Evolutionary conservation across 2,888 invertebrate genomes (phyloP), one percentile per base, ranked within the genome.

Genomic region (Drosophila tripunctata): DNA sequence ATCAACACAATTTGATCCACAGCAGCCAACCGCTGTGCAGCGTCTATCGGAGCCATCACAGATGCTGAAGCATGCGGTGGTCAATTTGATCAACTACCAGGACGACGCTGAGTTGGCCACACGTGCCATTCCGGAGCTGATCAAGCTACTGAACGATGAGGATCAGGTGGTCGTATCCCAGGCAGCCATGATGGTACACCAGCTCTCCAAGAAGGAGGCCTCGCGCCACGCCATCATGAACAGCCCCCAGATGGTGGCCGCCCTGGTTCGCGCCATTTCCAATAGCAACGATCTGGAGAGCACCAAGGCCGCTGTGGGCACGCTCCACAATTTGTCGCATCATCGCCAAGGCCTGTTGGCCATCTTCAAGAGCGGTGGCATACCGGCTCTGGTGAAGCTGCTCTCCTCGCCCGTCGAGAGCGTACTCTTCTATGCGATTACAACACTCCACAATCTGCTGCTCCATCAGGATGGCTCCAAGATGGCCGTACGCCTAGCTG

Each of bases 111-210:
- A 99, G 92, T 93, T 98, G 83, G 98, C 98, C 35, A 98, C 98
- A 33, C 94, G 98, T 72, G 98, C 98, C 70, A 97, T 99, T 90
- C 99, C 99, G 4, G 99, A 99, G 92, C 94, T 99, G 92, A 98
- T 99, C 85, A 98, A 98, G 90, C 93, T 98, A 47, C 93, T 99
- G 76, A 97, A 97, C 81, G 98, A 98, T 90, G 97, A 98, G 91
- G 98, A 98, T 92, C 98, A 98, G 92, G 98, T 98, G 19, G 97
- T 98, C 4, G 99, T 99, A 0, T 97, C 97, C 2, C 98, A 99
- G 91, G 99, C 99, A 19, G 99, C 99, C 64, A 98, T 99, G 97
- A 98, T 99, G 97, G 98, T 99, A 0, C 99, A 99, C 91, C 98
- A 99, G 90, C 93, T 99, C 74, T 99, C 98, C 12, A 99, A 99